Evolutionary conservation across 2,797 vertebrate species (phyloP).

Genomic region (Galagoides demidoff): DNA sequence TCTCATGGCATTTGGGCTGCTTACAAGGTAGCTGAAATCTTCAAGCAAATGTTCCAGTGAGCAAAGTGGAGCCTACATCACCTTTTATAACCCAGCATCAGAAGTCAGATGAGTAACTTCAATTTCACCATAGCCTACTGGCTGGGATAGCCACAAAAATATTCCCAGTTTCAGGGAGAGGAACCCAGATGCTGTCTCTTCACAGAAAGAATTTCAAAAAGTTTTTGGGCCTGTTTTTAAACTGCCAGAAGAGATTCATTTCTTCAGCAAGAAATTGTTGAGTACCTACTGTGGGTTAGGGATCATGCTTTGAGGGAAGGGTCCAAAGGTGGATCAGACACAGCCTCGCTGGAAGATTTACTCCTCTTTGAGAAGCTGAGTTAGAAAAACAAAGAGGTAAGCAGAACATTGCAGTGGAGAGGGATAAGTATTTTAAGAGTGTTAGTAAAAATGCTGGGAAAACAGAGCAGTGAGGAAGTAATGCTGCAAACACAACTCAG

Average conservation of each 20-base stretch:
- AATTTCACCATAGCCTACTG: background rate
- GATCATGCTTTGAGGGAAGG: background rate
- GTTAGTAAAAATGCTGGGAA: no score
- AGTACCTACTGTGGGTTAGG: background rate
- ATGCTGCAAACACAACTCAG: background rate
- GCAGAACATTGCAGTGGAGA: background rate
- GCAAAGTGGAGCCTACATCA: background rate
- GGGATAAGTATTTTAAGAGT: background rate
- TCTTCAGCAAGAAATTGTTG: background rate
- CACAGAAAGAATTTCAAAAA: background rate
- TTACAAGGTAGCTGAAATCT: background rate
- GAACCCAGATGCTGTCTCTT: background rate
- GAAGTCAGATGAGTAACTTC: background rate
- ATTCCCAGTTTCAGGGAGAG: background rate
- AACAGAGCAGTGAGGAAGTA: background rate
- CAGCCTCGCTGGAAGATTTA: background rate
- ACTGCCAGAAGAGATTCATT: background rate
- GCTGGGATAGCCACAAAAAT: background rate
- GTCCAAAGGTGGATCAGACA: no score
- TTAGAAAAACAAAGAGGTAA: background rate
- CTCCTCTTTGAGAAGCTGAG: background rate
- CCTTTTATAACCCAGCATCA: background rate
- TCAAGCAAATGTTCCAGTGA: background rate
- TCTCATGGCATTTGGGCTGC: background rate
- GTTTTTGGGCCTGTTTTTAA: background rate